Evolutionary conservation across 2,113 vertebrate genomes (phyloP).

Genomic region (Litocranius walleri): DNA sequence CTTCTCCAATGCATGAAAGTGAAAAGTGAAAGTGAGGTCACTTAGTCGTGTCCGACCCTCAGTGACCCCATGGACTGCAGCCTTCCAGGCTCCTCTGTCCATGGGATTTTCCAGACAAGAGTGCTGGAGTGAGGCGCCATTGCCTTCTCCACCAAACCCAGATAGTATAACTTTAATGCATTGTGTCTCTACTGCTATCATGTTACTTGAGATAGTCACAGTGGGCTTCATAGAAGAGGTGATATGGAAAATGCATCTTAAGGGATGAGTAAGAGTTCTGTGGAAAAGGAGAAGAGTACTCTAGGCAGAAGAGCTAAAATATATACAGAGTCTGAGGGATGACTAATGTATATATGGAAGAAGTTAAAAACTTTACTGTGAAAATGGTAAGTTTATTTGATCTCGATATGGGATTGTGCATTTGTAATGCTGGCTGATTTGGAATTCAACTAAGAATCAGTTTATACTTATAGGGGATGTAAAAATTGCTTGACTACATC

Average conservation of each 20-base stretch:
- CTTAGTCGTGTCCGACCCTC: no score
- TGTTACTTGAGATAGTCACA: neutral
- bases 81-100: no score
- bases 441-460: neutral
- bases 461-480: neutral
- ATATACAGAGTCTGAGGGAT: neutral
- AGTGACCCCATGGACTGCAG: no score
- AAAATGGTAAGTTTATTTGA: neutral
- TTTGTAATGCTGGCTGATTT: constrained; percentile 12
- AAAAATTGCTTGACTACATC: neutral
- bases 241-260: neutral
- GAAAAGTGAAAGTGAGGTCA: no score
- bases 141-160: neutral
- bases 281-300: neutral
- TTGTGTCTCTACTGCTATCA: neutral
- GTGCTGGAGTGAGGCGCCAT: no score
- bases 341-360: neutral
- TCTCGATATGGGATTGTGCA: neutral
- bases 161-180: neutral
- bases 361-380: neutral
- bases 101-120: no score
- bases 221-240: neutral
- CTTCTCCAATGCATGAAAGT: no score
- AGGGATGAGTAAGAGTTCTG: neutral
- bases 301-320: neutral